Evolutionary conservation across 2,888 invertebrate genomes (phyloP).

Genomic region (Andrena chrysosceles): DNA sequence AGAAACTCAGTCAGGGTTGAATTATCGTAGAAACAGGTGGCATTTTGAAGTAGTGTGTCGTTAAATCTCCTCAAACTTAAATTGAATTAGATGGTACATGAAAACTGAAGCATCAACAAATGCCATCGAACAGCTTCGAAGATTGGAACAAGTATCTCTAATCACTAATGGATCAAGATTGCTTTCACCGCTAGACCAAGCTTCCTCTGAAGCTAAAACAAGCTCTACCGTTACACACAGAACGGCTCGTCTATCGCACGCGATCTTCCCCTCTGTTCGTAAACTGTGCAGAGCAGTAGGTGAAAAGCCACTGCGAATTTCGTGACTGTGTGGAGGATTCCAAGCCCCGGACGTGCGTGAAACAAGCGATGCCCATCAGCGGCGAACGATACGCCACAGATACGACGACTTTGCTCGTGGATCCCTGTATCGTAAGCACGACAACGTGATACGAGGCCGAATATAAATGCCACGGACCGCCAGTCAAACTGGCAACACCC

Average conservation of each 20-base stretch:
- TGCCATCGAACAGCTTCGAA: no score
- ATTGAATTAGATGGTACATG: no score
- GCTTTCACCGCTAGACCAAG: background rate
- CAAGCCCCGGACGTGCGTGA: constrained; percentile 26
- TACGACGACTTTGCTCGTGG: constrained; percentile 23
- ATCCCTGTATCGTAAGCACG: constrained; percentile 8
- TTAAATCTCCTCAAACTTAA: background rate
- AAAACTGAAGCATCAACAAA: no score
- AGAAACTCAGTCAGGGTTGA: background rate
- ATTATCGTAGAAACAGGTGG: no score
- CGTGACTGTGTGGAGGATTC: background rate
- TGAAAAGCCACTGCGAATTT: background rate
- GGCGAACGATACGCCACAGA: constrained; percentile 42
- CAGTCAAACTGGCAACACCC: constrained; percentile 32
- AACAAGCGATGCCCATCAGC: constrained; percentile 39
- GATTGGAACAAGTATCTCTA: background rate
- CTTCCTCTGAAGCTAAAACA: background rate
- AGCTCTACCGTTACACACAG: background rate
- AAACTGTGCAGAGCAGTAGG: background rate
- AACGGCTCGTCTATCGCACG: background rate
- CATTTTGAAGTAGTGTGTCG: background rate
- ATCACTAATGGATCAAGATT: constrained; percentile 10
- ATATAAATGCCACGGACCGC: constrained; percentile 28
- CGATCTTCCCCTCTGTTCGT: background rate
- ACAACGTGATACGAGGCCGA: constrained; percentile 17